Evolutionary conservation across 35 echinoderm and acorn worm species (phyloP), one percentile per base, ranked within the genome.

Genomic region (Apostichopus japonicus): DNA sequence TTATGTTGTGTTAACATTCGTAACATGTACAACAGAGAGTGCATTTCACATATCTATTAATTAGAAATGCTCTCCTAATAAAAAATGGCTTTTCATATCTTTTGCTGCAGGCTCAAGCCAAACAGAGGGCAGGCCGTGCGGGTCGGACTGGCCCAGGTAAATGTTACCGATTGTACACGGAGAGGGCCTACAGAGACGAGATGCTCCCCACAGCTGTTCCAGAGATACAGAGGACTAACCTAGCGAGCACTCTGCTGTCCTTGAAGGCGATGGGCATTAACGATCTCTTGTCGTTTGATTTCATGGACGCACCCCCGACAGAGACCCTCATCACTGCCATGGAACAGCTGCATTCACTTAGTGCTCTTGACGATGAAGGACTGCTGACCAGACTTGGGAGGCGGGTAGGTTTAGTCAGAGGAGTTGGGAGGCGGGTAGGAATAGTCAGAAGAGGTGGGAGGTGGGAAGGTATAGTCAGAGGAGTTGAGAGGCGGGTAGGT

Each of bases 261-360:
- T 92, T 96, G 14, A 99, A 99, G 53, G 97, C 97, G n/a, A 99
- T 99, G 97, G 97, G 97, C 16, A 99, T 99, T 77, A 99, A 99
- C 44, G 97, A 99, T 77, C 70, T 99, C 11, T 90, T 99, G 79
- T 92, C 95, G 4, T 99, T 99, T 90, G 97, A 99, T 83, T 99
- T 99, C 56, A 99, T 99, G 97, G 97, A 99, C 79, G 95, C 97
- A 4, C 97, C 97, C 4, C 97, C 97, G 1, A 99, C 95, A 14
- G 97, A 99, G 90, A 99, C 97, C 4, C 92, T 99, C 79, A 99
- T 99, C 77, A 96, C 97, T 5, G 97, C 97, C 4, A 99, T 99
- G 97, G 97, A 99, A 92, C 97, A 99, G 92, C 56, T 99, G 10
- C 97, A 99, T 57, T 99, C 97, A 14, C 93, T 99, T 8, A 98